phyloP scores from a whole-genome alignment of 2,888 invertebrate species.

The Osedax fenrisi region DNA sequence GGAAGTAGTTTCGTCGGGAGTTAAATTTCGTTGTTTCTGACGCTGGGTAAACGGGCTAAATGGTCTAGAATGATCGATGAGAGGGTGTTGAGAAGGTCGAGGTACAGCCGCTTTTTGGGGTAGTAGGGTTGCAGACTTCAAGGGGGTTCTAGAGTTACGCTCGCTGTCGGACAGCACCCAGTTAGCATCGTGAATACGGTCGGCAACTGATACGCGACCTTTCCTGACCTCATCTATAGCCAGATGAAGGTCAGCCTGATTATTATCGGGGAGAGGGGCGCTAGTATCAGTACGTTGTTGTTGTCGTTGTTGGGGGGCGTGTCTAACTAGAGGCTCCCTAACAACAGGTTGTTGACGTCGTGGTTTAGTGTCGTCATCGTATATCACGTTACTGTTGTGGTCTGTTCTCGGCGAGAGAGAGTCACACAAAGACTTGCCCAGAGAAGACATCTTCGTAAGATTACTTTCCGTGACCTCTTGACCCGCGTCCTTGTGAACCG shows the following conservation, averaged over 20 bases:
- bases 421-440: background rate
- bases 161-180: background rate
- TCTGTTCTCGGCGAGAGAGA: background rate
- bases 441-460: background rate
- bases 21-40: background rate
- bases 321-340: too few species aligned
- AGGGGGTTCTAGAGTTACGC: background rate
- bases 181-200: background rate
- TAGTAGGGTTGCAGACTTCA: background rate
- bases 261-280: background rate
- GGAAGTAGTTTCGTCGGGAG: background rate
- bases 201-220: background rate
- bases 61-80: background rate
- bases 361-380: background rate
- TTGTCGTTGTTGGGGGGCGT: background rate
- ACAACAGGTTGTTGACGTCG: background rate
- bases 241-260: background rate
- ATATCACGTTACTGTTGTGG: background rate
- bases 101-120: background rate
- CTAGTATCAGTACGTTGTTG: background rate
- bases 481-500: background rate
- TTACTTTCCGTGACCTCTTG: background rate
- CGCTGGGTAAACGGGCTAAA: background rate
- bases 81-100: background rate
- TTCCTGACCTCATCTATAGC: background rate